phyloP scores from a whole-genome alignment of 2,888 invertebrate species.

The Trissoscelio sp. region DNA sequence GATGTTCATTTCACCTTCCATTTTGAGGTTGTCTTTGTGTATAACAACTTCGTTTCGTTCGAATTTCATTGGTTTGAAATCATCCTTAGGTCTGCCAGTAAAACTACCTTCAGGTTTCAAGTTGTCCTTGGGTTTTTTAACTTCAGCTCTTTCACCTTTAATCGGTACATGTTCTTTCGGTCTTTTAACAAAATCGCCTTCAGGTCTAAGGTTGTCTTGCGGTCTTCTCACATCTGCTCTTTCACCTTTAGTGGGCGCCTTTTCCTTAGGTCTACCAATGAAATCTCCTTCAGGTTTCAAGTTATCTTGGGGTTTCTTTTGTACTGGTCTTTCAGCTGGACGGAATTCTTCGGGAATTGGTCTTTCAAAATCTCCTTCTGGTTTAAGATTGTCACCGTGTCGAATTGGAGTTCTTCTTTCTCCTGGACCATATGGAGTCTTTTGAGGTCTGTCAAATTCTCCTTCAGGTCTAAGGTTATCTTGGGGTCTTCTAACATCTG shows the following conservation, averaged over 20 bases:
- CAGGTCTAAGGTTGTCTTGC: constrained; percentile 84
- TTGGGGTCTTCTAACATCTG: not conserved
- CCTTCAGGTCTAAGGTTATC: constrained; percentile 78
- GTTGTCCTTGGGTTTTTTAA: constrained; percentile 84
- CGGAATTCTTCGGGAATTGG: not conserved
- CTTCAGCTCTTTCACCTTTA: constrained; percentile 82
- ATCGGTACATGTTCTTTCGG: constrained; percentile 81
- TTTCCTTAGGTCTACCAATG: constrained; percentile 69
- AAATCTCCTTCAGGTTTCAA: constrained; percentile 73
- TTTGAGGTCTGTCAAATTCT: constrained; percentile 74
- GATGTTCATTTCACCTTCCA: constrained; percentile 82
- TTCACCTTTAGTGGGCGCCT: constrained; percentile 69
- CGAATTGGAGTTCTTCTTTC: constrained; percentile 78
- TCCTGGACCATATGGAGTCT: constrained; percentile 83
- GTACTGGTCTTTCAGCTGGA: constrained; percentile 77
- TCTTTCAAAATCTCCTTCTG: constrained; percentile 82
- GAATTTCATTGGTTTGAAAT: constrained; percentile 84
- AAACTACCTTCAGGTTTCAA: constrained; percentile 84
- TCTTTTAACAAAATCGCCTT: constrained; percentile 85
- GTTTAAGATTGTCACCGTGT: constrained; percentile 64
- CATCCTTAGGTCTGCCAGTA: constrained; percentile 75
- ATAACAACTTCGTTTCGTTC: constrained; percentile 85
- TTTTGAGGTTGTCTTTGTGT: constrained; percentile 83
- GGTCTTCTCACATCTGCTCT: constrained; percentile 66
- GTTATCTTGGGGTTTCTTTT: constrained; percentile 83